Evolutionary conservation across 2,113 vertebrate genomes (phyloP), one percentile per base, ranked within the genome.

Genomic region (Esox niger): DNA sequence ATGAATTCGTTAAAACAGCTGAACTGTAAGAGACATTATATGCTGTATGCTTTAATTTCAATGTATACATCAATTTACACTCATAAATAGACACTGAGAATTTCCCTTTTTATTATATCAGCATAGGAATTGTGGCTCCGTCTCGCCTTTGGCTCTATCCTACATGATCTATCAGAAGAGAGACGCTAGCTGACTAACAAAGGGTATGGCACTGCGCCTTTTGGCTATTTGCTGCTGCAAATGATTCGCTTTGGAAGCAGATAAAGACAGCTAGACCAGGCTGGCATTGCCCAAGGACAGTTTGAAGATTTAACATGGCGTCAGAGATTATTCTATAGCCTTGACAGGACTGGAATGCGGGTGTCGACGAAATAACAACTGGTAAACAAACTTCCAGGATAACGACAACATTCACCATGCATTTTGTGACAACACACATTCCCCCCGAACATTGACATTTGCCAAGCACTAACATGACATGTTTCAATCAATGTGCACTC

Each of bases 211-310:
- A 59, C n/a, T n/a, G 46, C 82, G 79, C 73, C 77, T 84, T 74
- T 79, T 62, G 80, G 86, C 77, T 80, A 71, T 89, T 87, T 85
- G 75, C 85, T 76, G 64, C 76, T 76, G 76, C 76, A 88, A 86
- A 87, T 84, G 62, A 87, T 88, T 79, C 82, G 79, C 84, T 87
- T 82, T 83, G 80, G 79, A 86, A 82, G 80, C 64, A 84, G 66
- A 87, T 75, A 79, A 46, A 62, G 78, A 72, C 77, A 79, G 70
- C 57, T n/a, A 66, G 69, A 68, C 77, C 68, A 68, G 66, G 73
- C 73, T 71, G 74, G 82, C 77, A 61, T 46, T 6, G 82, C 84
- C 76, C 20, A 32, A 70, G 74, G 77, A 84, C 68, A 71, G 66
- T 64, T 74, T 72, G 46, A 29, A 47, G 59, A 75, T 64, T 79